Evolutionary conservation across 2,113 vertebrate genomes (phyloP).

Genomic region (Microcebus ravelobensis): DNA sequence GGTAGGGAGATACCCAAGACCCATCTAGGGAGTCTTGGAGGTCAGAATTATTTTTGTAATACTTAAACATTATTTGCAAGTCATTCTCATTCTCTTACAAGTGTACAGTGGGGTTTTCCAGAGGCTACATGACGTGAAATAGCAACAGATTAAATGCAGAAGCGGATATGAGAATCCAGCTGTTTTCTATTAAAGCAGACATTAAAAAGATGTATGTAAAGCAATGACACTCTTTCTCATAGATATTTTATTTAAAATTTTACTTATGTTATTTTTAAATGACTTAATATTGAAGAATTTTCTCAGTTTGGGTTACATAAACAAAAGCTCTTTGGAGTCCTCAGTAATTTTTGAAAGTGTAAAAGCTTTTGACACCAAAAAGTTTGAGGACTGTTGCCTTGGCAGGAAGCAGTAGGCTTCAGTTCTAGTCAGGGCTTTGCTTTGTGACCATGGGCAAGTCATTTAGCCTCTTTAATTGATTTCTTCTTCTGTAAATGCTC

Average conservation of each 20-base stretch:
- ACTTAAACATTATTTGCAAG: background rate
- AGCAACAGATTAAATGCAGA: background rate
- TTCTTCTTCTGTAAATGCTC: slow-evolving; percentile 45
- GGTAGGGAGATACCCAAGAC: background rate
- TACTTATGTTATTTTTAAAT: slow-evolving; percentile 13
- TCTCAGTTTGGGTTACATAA: background rate
- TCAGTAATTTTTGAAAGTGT: background rate
- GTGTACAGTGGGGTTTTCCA: background rate
- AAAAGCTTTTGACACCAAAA: background rate
- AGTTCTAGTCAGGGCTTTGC: background rate
- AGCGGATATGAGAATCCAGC: background rate
- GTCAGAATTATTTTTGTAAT: background rate
- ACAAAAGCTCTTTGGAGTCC: background rate
- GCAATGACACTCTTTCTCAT: background rate
- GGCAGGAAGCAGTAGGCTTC: slow-evolving; percentile 4
- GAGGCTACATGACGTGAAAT: background rate
- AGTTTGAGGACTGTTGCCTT: background rate
- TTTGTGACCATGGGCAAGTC: slow-evolving; percentile 39
- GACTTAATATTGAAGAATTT: background rate
- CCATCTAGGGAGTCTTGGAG: background rate
- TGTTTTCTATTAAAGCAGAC: background rate
- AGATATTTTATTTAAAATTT: slow-evolving; percentile 20
- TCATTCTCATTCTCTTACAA: background rate
- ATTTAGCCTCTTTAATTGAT: background rate
- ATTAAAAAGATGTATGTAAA: background rate